A percentile compares a stretch with the other conserved stretches of the same genome.
These are phyloP conservation scores for Pelobates fuscus DNA, from an alignment of 2,113 vertebrate genomes.

Conservation along the genomic window DNA sequence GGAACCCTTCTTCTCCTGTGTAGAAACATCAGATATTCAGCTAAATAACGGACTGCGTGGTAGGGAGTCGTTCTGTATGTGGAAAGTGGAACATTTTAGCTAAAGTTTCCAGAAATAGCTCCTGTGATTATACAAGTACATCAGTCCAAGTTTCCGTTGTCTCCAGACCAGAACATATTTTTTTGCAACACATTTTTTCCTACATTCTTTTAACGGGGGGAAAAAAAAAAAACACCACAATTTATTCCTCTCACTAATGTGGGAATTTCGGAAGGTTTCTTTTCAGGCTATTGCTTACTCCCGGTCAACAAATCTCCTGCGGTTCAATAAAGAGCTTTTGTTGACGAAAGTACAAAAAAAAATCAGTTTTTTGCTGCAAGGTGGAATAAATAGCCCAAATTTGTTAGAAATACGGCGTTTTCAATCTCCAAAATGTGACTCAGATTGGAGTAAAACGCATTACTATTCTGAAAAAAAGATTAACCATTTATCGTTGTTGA, in stretches of 20 bases:
- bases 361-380: not conserved
- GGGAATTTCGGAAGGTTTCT: not conserved
- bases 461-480: not conserved
- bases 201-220: constrained; percentile 11
- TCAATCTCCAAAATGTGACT: not conserved
- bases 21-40: not conserved
- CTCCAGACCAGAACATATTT: constrained; percentile 26
- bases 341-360: not conserved
- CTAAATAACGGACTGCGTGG: not conserved
- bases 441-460: not conserved
- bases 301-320: not conserved
- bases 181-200: constrained; percentile 15
- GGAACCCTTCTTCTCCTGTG: too few species aligned
- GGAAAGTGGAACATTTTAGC: not conserved
- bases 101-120: constrained; percentile 21
- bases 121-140: constrained; percentile 16
- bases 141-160: constrained; percentile 39
- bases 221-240: constrained; percentile 23
- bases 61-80: not conserved
- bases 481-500: not conserved
- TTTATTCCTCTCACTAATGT: constrained; percentile 12
- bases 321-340: not conserved
- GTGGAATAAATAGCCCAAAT: not conserved
- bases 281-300: not conserved
- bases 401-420: accelerated